Percentiles rank a stretch among this genome's conserved stretches.
phyloP scores from a whole-genome alignment of 1,140 invertebrate species.

The Drosophila arizonae region DNA sequence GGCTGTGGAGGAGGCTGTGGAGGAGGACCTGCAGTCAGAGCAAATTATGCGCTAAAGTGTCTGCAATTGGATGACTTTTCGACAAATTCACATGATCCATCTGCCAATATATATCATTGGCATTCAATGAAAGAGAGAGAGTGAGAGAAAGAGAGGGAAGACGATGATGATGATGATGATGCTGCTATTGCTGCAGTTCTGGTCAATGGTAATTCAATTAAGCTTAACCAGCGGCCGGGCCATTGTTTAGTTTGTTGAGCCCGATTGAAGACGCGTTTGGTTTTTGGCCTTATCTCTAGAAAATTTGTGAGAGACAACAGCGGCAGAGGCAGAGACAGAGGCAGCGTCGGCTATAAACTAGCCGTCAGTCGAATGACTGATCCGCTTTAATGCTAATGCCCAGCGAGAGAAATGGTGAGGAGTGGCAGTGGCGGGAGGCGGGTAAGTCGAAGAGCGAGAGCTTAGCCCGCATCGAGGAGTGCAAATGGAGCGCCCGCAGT shows the following conservation, averaged over 20 bases:
- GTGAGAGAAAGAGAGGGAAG: not conserved
- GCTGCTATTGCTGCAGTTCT: not conserved
- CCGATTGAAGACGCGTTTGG: constrained; percentile 15
- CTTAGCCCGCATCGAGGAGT: constrained; percentile 45
- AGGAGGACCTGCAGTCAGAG: constrained; percentile 8
- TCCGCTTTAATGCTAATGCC: constrained; percentile 67
- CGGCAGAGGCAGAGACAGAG: not conserved
- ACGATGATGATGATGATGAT: not conserved
- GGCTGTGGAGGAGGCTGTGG: constrained; percentile 1
- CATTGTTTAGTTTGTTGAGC: constrained; percentile 77
- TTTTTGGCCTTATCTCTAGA: constrained; percentile 25
- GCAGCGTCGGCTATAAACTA: constrained; percentile 34
- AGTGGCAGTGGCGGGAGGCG: constrained; percentile 10
- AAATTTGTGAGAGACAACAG: constrained; percentile 21
- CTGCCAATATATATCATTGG: constrained; percentile 45
- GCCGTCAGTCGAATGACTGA: constrained; percentile 55
- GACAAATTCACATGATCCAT: constrained; percentile 35
- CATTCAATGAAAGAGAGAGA: constrained; percentile 41
- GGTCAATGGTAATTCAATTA: constrained; percentile 74
- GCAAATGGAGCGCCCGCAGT: constrained; percentile 72
- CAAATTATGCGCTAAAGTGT: constrained; percentile 77
- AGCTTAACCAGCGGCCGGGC: constrained; percentile 37
- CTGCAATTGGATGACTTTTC: constrained; percentile 56
- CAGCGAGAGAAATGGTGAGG: not conserved
- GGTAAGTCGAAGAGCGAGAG: constrained; percentile 10